phyloP scores from a whole-genome alignment of 2,888 invertebrate species.

The Dryobota labecula region DNA sequence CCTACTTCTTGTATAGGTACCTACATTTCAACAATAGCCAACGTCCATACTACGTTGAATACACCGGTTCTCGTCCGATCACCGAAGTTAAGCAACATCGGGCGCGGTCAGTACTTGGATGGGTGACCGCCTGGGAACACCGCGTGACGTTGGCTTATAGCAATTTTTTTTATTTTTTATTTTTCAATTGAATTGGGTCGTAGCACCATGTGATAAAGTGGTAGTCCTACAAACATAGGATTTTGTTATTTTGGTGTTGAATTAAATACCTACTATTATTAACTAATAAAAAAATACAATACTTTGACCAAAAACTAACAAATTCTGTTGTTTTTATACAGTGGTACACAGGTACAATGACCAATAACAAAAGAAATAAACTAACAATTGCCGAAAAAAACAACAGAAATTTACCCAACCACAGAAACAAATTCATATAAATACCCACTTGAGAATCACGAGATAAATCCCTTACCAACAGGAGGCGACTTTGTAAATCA shows the following conservation, averaged over 20 bases:
- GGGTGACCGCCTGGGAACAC: conserved; percentile 88
- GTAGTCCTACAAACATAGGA: too few relatives aligned
- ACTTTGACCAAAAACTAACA: too few relatives aligned
- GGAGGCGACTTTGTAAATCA: conserved; percentile 85
- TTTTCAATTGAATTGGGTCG: too few relatives aligned
- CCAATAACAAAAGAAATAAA: not conserved
- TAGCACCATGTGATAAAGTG: too few relatives aligned
- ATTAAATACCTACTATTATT: too few relatives aligned
- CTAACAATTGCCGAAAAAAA: not conserved
- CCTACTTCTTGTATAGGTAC: not conserved
- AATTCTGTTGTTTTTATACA: too few relatives aligned
- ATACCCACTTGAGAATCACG: conserved; percentile 46
- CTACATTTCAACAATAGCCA: conserved; percentile 23
- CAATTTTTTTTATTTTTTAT: too few relatives aligned
- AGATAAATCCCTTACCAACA: conserved; percentile 64
- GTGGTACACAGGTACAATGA: not conserved
- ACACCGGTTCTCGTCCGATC: conserved; percentile 87
- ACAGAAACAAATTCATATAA: conserved; percentile 22
- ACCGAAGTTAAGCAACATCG: conserved; percentile 87
- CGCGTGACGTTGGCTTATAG: conserved; percentile 81
- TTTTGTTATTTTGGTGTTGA: too few relatives aligned
- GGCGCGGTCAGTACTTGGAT: conserved; percentile 87
- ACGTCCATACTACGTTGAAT: conserved; percentile 83
- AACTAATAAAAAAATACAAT: too few relatives aligned
- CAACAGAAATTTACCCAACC: not conserved